Base-by-base conservation (phyloP, 2,888 invertebrate species). In the Cenopis cana region DNA sequence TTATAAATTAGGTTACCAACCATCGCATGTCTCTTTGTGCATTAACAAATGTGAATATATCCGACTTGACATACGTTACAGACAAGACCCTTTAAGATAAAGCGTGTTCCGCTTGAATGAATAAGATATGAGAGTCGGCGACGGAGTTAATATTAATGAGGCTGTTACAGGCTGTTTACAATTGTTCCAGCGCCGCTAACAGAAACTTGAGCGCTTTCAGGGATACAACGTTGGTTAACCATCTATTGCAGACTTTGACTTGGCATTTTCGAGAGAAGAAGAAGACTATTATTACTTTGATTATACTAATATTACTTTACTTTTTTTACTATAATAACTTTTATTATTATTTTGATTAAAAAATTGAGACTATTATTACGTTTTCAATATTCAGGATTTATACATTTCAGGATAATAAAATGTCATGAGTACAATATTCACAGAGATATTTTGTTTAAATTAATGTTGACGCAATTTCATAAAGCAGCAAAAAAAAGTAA, bases 71-170 rank as follows among this genome's bases (percentile, higher is more conserved):
- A 57, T 61, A 61, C 46, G 57, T 56, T 69, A 74, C 73, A 67
- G 75, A 68, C 74, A 75, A 74, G 65, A 41, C 73, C 73, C 74
- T 74, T 73, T 71, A 73, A 77, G 78, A 78, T 79, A 78, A 76
- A 77, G 74, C 74, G 74, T 75, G 78, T 78, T 78, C 78, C 74
- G 73, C 76, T 77, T 76, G 76, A 76, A 77, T 78, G 79, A 80
- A 81, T 80, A 79, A 81, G 77, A 76, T 79, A 80, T 80, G 76
- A 79, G 77, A 70, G n/a, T 65, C 74, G 75, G 74, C 75, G 74
- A 69, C 70, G 17, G 66, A 74, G 69, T 82, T 79, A 81, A 80
- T 81, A 81, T 81, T 81, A 79, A 82, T 80, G 79, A 78, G 77
- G 65, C 74, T 72, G 79, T 78, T 78, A 79, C 75, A 68, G 75